Percentiles rank a stretch among this genome's conserved stretches.
Evolutionary conservation across 2,888 invertebrate genomes (phyloP).

Genomic region (Choreutis nemorana): DNA sequence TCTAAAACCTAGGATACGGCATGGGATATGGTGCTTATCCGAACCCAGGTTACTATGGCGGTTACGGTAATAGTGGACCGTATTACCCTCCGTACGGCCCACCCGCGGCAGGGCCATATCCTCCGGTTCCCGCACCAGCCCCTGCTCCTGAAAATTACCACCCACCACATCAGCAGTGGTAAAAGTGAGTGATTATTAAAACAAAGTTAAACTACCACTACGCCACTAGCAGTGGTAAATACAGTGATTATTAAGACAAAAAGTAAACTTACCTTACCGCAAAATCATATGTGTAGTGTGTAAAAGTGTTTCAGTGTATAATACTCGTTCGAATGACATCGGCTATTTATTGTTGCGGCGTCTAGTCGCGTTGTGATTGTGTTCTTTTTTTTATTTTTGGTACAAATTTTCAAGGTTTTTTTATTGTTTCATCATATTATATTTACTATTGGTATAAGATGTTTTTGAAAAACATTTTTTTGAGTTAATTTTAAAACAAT

Average conservation of each 20-base stretch:
- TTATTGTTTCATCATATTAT: no score
- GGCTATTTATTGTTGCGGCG: no score
- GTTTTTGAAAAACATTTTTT: no score
- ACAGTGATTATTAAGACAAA: background rate
- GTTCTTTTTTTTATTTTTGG: no score
- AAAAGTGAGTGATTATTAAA: conserved; percentile 11
- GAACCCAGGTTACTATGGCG: conserved; percentile 62
- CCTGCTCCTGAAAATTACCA: conserved; percentile 33
- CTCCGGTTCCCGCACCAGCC: conserved; percentile 23
- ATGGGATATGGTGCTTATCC: conserved; percentile 51
- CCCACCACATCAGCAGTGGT: conserved; percentile 55
- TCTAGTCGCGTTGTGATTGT: no score
- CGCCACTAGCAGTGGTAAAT: background rate
- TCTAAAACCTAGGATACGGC: conserved; percentile 42
- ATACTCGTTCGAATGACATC: no score
- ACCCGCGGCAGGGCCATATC: conserved; percentile 36
- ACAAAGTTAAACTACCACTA: background rate
- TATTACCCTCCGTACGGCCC: conserved; percentile 56
- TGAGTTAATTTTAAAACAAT: no score
- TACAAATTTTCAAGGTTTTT: no score
- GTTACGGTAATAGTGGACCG: conserved; percentile 56
- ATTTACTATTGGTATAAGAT: no score
- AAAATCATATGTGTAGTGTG: no score
- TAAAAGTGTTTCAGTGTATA: no score
- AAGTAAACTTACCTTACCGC: no score